phyloP scores from a whole-genome alignment of 2,797 vertebrate species.

The Capromys pilorides region DNA sequence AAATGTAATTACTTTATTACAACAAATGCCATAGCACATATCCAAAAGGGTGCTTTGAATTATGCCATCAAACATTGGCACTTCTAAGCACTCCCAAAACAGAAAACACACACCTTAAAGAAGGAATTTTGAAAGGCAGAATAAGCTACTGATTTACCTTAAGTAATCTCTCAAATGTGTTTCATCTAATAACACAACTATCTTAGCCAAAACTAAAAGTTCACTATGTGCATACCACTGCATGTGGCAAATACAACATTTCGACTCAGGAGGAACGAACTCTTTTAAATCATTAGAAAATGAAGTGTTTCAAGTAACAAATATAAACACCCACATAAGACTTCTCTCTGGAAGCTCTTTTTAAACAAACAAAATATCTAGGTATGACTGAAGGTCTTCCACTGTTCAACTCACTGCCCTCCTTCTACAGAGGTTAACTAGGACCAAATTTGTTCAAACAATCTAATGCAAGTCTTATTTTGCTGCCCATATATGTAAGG shows the following conservation, averaged over 20 bases:
- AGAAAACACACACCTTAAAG: neutral
- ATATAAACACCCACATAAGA: neutral
- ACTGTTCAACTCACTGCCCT: too few species aligned
- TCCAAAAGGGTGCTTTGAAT: neutral
- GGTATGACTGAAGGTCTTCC: neutral
- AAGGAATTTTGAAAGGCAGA: constrained; percentile 9
- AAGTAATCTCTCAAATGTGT: neutral
- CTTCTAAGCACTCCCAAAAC: neutral
- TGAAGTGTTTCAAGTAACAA: neutral
- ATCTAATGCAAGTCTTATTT: neutral
- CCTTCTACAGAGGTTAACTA: neutral
- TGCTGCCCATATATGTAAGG: neutral
- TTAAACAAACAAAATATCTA: neutral
- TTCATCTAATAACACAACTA: neutral
- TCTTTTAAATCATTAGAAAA: constrained; percentile 12
- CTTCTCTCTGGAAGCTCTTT: neutral
- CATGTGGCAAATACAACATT: neutral
- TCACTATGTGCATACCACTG: neutral
- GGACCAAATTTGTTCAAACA: neutral
- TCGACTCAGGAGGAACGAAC: neutral
- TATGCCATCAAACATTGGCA: neutral
- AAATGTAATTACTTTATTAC: neutral
- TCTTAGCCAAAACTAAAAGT: constrained; percentile 15
- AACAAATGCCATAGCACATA: neutral
- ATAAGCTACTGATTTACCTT: neutral